Conservation (phyloP, 2,113 vertebrate species). For the Damaliscus lunatus region DNA sequence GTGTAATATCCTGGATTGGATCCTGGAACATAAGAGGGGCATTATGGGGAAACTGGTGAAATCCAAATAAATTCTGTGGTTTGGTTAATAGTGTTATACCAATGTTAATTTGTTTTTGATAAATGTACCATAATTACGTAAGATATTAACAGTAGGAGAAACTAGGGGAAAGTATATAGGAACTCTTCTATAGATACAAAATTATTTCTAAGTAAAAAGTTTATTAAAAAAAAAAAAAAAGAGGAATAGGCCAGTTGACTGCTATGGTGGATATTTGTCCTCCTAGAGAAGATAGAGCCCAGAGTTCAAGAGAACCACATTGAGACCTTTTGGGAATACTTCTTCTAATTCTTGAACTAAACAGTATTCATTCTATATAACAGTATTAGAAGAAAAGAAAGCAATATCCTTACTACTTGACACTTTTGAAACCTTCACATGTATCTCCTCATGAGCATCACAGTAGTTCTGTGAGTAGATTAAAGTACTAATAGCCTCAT, state of each 20-base stretch:
- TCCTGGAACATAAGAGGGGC: neutral
- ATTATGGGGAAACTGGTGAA: neutral
- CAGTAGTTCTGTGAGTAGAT: neutral
- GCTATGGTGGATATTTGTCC: neutral
- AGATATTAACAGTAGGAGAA: neutral
- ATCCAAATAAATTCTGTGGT: neutral
- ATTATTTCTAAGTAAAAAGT: conserved; percentile 10
- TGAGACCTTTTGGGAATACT: conserved; percentile 6
- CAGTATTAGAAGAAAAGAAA: neutral
- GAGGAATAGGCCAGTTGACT: neutral
- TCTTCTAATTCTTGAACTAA: neutral
- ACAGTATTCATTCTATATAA: neutral
- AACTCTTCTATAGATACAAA: neutral
- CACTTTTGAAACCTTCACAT: neutral
- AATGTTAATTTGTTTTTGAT: conserved; percentile 18
- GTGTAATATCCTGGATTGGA: neutral
- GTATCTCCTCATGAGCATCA: neutral
- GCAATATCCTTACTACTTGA: neutral
- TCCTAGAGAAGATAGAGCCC: neutral
- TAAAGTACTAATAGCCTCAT: neutral
- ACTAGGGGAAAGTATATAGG: neutral
- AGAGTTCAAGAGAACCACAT: neutral
- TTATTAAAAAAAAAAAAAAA: neutral
- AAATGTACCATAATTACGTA: neutral
- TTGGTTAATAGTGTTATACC: neutral